These are phyloP conservation scores for Nomada ruficornis DNA, from an alignment of 2,888 invertebrate species.

Conservation along the genomic window DNA sequence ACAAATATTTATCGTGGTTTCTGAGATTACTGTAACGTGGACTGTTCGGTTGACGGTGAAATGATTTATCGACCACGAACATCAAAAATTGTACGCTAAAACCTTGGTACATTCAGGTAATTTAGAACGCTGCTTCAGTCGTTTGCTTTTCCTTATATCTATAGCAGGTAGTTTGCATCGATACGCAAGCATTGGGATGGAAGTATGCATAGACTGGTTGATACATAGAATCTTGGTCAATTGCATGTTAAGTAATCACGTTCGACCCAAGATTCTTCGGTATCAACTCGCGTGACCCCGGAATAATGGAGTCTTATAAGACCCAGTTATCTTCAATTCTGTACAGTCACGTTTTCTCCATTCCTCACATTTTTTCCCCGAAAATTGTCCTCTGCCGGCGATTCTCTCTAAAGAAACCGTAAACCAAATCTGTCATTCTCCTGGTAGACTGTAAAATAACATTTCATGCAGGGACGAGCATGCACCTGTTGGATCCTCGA, in stretches of 20 bases:
- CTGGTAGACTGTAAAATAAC: constrained; percentile 11
- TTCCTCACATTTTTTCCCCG: not conserved
- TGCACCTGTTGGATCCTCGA: constrained; percentile 4
- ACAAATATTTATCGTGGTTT: no score
- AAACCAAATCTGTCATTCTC: not conserved
- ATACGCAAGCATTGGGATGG: not conserved
- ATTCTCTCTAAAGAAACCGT: not conserved
- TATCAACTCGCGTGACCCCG: constrained; percentile 9
- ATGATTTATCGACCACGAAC: no score
- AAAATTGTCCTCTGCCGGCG: not conserved
- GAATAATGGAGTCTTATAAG: constrained; percentile 13
- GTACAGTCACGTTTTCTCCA: not conserved
- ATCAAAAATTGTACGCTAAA: not conserved
- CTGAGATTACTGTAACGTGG: not conserved
- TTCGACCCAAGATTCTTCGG: constrained; percentile 20
- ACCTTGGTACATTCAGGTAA: not conserved
- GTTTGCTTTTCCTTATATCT: not conserved
- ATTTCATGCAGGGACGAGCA: constrained; percentile 15
- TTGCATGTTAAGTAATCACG: constrained; percentile 52
- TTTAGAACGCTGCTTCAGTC: constrained; percentile 3
- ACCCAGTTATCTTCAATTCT: not conserved
- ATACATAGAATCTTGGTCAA: constrained; percentile 37
- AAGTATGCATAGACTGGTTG: constrained; percentile 4
- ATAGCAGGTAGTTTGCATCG: constrained; percentile 4
- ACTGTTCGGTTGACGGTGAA: no score